Evolutionary conservation across 2,888 invertebrate species (phyloP), one percentile per base, ranked within the genome.

Genomic region (Tipula unca): DNA sequence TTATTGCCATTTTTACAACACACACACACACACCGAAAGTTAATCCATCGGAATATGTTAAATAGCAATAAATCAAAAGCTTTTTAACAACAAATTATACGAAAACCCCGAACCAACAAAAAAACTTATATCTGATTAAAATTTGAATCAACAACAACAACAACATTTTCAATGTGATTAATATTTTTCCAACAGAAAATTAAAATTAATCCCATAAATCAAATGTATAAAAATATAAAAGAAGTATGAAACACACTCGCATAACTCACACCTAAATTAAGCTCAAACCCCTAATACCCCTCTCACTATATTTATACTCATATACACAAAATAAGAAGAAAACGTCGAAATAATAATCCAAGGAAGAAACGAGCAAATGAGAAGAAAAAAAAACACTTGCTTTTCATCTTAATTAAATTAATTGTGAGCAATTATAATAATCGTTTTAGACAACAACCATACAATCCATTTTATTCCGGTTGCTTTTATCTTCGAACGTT

Each of bases 371-470:
- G 69, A 69, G n/a, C n/a, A n/a, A n/a, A n/a, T n/a, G n/a, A n/a
- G n/a, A n/a, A n/a, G 69, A 48, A 32, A 17, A 83, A 32, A 83
- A 83, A 83, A 32, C 83, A 32, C 29, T 83, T 35, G 83, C 83
- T 35, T 32, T 82, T 83, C 83, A 84, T 84, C 84, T 84, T 84
- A 84, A 84, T 84, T 84, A 84, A 84, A 32, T 84, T 84, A 84
- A 84, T 84, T 84, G 84, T 32, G 1, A 36, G 36, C 84, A 36
- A 84, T 84, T 84, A 84, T 20, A 36, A 84, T 84, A 84, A 84
- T 84, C 84, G 84, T 84, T 36, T 84, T 84, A 84, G 84, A 84
- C 84, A 84, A 36, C 83, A 83, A 83, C 83, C 83, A 83, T 32
- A 83, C 83, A 29, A 83, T 32, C 29, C 29, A 83, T 69, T 69